Evolutionary conservation across 2,113 vertebrate genomes (phyloP).

Genomic region (Suricata suricatta): DNA sequence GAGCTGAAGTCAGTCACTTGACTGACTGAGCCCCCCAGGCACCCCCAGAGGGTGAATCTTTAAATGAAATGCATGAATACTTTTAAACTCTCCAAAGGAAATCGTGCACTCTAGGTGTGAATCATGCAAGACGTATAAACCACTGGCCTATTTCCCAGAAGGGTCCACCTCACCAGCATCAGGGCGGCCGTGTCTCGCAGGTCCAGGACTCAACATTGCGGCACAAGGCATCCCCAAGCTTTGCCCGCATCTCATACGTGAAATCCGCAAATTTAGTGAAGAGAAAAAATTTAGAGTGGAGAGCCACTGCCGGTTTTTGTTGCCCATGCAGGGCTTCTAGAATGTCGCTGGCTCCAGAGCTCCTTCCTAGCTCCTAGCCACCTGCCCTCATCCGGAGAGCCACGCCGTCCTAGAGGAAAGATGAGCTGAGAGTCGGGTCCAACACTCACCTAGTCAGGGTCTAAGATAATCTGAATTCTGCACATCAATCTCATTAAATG

Average conservation of each 20-base stretch:
- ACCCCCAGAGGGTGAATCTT: not conserved
- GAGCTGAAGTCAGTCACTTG: too few species aligned
- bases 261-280: not conserved
- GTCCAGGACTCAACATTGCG: not conserved
- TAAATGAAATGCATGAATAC: not conserved
- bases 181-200: not conserved
- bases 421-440: not conserved
- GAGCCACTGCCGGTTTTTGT: rapidly evolving
- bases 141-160: not conserved
- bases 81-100: not conserved
- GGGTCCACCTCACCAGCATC: not conserved
- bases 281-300: not conserved
- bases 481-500: not conserved
- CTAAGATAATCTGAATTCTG: not conserved
- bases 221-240: not conserved
- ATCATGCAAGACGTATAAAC: not conserved
- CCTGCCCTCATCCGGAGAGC: not conserved
- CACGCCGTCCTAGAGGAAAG: not conserved
- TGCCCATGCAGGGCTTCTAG: not conserved
- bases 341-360: not conserved
- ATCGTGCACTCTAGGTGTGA: not conserved
- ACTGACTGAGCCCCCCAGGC: too few species aligned
- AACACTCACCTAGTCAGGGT: too few species aligned
- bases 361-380: not conserved
- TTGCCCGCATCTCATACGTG: not conserved